Evolutionary conservation across 2,113 vertebrate species (phyloP).

Genomic region (Promerops cafer): DNA sequence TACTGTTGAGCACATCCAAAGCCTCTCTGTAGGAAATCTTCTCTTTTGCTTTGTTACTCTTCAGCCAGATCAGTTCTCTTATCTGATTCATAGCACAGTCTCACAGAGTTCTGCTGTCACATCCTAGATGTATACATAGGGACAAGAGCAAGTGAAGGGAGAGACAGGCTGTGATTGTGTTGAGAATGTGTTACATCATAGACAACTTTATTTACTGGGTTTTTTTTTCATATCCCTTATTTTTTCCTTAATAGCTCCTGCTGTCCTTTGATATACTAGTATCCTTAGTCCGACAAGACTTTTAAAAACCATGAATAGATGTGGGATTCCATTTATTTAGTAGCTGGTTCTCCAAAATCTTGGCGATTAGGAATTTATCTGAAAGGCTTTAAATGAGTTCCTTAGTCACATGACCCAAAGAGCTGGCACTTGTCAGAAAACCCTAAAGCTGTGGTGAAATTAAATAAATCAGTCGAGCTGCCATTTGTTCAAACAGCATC

Average conservation of each 20-base stretch:
- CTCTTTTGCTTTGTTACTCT: neutral
- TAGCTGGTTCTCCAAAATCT: neutral
- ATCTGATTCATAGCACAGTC: neutral
- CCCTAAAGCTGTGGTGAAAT: neutral
- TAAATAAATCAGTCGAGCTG: constrained; percentile 7
- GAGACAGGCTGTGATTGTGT: neutral
- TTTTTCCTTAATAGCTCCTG: neutral
- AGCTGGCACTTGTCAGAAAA: neutral
- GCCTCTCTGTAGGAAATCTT: neutral
- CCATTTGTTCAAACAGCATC: constrained; percentile 3
- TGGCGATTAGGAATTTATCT: neutral
- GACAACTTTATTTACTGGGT: neutral
- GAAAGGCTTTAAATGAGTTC: neutral
- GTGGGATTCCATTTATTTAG: neutral
- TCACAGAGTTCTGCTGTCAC: neutral
- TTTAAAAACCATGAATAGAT: neutral
- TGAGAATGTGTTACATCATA: neutral
- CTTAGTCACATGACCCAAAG: neutral
- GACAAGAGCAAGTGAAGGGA: neutral
- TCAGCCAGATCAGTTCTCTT: neutral
- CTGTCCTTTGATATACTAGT: neutral
- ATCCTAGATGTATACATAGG: neutral
- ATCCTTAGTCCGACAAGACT: neutral
- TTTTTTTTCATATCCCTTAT: neutral
- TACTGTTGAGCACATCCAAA: neutral